Percentiles rank a stretch among this genome's conserved stretches.
Evolutionary conservation across 2,888 invertebrate genomes (phyloP).

Genomic region (Ectemnius cavifrons): DNA sequence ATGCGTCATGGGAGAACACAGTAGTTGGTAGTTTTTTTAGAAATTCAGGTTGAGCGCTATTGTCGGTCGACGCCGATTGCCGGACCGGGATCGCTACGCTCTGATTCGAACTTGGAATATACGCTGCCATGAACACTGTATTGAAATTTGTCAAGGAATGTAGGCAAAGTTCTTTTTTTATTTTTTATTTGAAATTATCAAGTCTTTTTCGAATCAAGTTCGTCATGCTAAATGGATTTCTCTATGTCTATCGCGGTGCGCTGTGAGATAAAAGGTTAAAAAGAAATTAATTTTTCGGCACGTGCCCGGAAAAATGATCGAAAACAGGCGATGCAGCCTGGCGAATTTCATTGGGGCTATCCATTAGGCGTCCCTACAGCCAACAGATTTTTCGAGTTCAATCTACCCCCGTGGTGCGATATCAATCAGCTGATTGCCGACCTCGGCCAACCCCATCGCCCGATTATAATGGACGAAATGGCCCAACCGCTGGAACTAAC

Average conservation of each 20-base stretch:
- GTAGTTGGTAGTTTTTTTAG: slow-evolving; percentile 39
- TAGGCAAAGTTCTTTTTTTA: too few relatives aligned
- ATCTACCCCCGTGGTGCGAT: slow-evolving; percentile 16
- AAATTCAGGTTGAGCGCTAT: slow-evolving; percentile 69
- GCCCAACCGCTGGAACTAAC: slow-evolving; percentile 1
- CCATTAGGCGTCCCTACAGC: slow-evolving; percentile 23
- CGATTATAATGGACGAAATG: slow-evolving; percentile 20
- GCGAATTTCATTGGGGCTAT: slow-evolving; percentile 23
- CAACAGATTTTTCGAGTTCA: slow-evolving; percentile 20
- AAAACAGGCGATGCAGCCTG: slow-evolving; percentile 2
- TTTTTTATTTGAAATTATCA: too few relatives aligned
- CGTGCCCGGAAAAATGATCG: slow-evolving; percentile 47
- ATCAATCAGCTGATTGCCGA: slow-evolving; percentile 43
- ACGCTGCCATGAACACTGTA: slow-evolving; percentile 27
- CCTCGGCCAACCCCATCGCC: slow-evolving; percentile 18
- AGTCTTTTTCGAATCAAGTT: too few relatives aligned
- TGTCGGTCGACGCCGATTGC: slow-evolving; percentile 56
- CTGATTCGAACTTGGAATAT: slow-evolving; percentile 68
- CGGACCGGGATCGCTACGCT: slow-evolving; percentile 64
- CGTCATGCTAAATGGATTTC: too few relatives aligned
- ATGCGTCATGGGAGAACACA: background rate
- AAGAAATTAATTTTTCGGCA: background rate
- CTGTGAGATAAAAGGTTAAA: too few relatives aligned
- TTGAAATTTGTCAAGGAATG: too few relatives aligned
- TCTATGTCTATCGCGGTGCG: too few relatives aligned